Percentiles rank a stretch among this genome's conserved stretches.
phyloP scores from a whole-genome alignment of 2,888 invertebrate species.

The Dysmachus trigonus region DNA sequence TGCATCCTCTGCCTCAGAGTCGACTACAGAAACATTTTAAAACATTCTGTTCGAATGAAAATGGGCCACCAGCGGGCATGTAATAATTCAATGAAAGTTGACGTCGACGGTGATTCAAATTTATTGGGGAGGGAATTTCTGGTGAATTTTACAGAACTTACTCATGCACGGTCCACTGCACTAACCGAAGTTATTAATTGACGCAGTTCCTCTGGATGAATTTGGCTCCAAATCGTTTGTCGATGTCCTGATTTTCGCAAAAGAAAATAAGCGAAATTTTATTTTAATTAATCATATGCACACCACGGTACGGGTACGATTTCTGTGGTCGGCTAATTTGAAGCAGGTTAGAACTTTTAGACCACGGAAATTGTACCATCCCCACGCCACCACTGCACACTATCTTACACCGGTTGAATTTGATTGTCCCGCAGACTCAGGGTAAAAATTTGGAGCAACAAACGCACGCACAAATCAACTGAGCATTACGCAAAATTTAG shows the following conservation, averaged over 20 bases:
- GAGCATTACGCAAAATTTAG: constrained; percentile 19
- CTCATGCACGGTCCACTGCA: neutral
- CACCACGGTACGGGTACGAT: no score
- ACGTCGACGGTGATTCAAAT: neutral
- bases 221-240: neutral
- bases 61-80: neutral
- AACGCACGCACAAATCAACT: constrained; percentile 26
- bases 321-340: no score
- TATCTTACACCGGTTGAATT: neutral
- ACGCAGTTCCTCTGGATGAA: neutral
- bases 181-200: constrained; percentile 16
- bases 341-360: no score
- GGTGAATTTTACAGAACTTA: neutral
- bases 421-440: neutral
- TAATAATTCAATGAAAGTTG: neutral
- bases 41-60: neutral
- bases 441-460: constrained; percentile 14
- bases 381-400: constrained; percentile 37
- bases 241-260: neutral
- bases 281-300: neutral
- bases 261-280: neutral
- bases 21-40: neutral
- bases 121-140: neutral
- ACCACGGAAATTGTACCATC: no score
- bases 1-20: neutral